phyloP scores from a whole-genome alignment of 2,888 invertebrate species.

The Callyntrura guangdongensis region DNA sequence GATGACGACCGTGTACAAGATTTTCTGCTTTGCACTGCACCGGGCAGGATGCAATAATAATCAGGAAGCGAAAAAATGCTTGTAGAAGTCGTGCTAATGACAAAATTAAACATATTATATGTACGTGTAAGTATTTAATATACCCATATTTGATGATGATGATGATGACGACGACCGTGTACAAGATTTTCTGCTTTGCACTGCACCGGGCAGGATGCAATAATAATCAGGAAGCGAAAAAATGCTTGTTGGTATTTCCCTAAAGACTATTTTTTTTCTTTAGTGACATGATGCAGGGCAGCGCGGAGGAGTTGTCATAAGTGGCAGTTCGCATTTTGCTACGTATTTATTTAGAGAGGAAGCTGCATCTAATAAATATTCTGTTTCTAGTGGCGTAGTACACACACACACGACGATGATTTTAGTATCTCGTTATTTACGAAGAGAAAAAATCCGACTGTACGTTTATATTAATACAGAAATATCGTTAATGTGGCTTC shows the following conservation, averaged over 20 bases:
- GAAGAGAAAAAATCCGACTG: not conserved
- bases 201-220: not conserved
- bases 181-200: not conserved
- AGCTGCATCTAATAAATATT: not conserved
- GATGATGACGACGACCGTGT: too few species aligned
- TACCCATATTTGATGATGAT: constrained; percentile 31
- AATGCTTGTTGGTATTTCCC: not conserved
- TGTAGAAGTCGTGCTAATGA: constrained; percentile 2
- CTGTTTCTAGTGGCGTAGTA: not conserved
- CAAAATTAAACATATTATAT: not conserved
- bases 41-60: constrained; percentile 5
- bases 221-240: not conserved
- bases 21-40: not conserved
- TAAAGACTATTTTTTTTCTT: not conserved
- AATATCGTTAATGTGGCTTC: too few species aligned
- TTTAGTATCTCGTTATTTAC: too few species aligned
- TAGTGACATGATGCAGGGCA: not conserved
- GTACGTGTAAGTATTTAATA: not conserved
- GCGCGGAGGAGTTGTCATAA: not conserved
- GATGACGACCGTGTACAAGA: too few species aligned
- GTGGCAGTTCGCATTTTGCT: too few species aligned
- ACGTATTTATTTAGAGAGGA: not conserved
- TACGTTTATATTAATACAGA: not conserved
- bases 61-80: too few species aligned
- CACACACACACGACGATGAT: not conserved